A percentile compares a stretch with the other conserved stretches of the same genome.
phyloP scores from a whole-genome alignment of 1,140 invertebrate genomes.

The Lordiphosa collinella region DNA sequence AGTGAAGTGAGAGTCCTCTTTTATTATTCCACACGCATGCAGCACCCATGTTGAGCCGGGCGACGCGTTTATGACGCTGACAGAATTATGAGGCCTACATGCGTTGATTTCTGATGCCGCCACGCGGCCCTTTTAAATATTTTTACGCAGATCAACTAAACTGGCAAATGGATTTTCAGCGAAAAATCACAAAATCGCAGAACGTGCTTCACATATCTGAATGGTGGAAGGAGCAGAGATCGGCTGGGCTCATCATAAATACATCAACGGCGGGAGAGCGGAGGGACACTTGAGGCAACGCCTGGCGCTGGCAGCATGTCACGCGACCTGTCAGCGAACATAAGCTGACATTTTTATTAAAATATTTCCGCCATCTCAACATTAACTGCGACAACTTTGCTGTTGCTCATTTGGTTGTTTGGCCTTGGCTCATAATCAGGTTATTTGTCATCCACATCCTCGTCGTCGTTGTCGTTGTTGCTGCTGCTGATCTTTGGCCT shows the following conservation, averaged over 20 bases:
- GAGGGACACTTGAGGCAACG: constrained; percentile 51
- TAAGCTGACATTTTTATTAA: constrained; percentile 77
- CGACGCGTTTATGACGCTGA: constrained; percentile 76
- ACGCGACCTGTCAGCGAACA: constrained; percentile 70
- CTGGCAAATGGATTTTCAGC: constrained; percentile 69
- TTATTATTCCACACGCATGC: constrained; percentile 72
- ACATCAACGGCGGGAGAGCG: constrained; percentile 45
- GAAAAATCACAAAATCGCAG: constrained; percentile 69
- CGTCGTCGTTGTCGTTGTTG: constrained; percentile 5
- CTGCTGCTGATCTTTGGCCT: constrained; percentile 24
- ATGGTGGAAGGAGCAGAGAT: constrained; percentile 17
- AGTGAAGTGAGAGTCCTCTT: constrained; percentile 47
- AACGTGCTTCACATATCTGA: constrained; percentile 73
- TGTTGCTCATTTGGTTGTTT: constrained; percentile 45
- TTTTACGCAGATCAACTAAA: constrained; percentile 76
- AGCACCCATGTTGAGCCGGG: constrained; percentile 69
- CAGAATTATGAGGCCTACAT: constrained; percentile 77
- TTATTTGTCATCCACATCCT: constrained; percentile 29
- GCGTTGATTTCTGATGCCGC: constrained; percentile 67
- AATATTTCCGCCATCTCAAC: constrained; percentile 60
- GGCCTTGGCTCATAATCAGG: constrained; percentile 33
- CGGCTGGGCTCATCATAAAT: constrained; percentile 66
- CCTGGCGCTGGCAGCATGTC: constrained; percentile 71
- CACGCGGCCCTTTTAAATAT: constrained; percentile 68
- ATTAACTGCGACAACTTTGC: constrained; percentile 41